A percentile compares a stretch with the other conserved stretches of the same genome.
phyloP scores from a whole-genome alignment of 2,113 vertebrate genomes.

The Elaphurus davidianus region DNA sequence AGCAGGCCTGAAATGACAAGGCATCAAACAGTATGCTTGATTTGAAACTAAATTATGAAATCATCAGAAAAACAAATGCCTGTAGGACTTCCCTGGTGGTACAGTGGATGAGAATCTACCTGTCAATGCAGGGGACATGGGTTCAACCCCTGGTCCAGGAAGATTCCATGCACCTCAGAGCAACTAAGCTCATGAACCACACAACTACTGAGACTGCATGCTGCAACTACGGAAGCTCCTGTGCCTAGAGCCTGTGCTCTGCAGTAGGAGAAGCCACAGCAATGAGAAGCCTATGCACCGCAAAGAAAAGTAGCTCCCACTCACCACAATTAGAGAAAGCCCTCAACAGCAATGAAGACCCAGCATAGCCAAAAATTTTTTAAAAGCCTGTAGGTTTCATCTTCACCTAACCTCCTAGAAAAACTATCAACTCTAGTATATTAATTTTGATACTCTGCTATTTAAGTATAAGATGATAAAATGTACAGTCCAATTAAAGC shows the following conservation, averaged over 20 bases:
- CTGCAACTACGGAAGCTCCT: neutral
- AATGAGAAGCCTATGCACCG: neutral
- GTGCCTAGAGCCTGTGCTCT: neutral
- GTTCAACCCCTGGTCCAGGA: neutral
- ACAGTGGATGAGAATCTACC: neutral
- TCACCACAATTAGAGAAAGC: neutral
- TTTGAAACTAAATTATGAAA: neutral
- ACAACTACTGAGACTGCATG: neutral
- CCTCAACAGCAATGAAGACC: neutral
- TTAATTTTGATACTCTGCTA: neutral
- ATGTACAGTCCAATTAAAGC: neutral
- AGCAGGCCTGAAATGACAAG: slow-evolving; percentile 67
- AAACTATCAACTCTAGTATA: neutral
- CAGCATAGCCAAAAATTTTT: neutral
- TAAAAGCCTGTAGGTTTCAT: neutral
- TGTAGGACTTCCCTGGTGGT: neutral
- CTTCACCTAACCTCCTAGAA: neutral
- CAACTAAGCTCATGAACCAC: neutral
- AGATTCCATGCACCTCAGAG: neutral
- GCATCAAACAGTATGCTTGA: neutral
- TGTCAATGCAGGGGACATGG: neutral
- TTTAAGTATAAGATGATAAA: neutral
- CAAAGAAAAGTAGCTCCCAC: neutral
- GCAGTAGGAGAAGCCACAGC: neutral
- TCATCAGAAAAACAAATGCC: neutral